Evolutionary conservation across 2,888 invertebrate genomes (phyloP).

Genomic region (Dynastes grantii): DNA sequence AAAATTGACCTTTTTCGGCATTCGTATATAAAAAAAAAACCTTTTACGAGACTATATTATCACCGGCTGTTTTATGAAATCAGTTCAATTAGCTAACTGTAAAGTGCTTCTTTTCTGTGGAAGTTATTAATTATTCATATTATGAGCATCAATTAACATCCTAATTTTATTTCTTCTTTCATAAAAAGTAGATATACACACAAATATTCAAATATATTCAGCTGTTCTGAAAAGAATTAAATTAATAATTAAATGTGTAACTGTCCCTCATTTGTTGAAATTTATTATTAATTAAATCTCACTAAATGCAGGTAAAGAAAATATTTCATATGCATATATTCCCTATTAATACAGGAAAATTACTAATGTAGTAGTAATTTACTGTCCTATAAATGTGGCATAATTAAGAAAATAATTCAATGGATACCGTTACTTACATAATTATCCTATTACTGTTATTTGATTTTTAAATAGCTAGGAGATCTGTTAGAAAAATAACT

Average conservation of each 20-base stretch:
- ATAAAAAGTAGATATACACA: background rate
- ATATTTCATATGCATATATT: background rate
- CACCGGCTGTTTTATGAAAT: conserved; percentile 25
- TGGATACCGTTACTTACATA: no score
- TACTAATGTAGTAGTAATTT: background rate
- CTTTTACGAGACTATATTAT: conserved; percentile 11
- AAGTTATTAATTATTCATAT: conserved; percentile 37
- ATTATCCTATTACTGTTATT: no score
- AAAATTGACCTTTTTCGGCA: conserved; percentile 30
- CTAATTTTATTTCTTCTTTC: conserved; percentile 19
- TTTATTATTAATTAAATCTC: conserved; percentile 16
- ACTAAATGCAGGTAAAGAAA: background rate
- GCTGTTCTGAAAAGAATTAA: background rate
- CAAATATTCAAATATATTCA: background rate
- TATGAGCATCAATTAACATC: conserved; percentile 24
- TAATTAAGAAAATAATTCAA: background rate
- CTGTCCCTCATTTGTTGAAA: conserved; percentile 1
- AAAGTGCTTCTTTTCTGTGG: conserved; percentile 11
- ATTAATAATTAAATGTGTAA: conserved; percentile 4
- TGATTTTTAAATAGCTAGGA: no score
- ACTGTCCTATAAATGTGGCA: background rate
- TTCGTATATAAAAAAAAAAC: conserved; percentile 1
- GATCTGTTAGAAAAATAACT: no score
- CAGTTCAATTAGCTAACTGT: conserved; percentile 38
- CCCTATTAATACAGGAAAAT: background rate